These are phyloP conservation scores for Nasua narica DNA, from an alignment of 2,797 vertebrate genomes.

Conservation along the genomic window DNA sequence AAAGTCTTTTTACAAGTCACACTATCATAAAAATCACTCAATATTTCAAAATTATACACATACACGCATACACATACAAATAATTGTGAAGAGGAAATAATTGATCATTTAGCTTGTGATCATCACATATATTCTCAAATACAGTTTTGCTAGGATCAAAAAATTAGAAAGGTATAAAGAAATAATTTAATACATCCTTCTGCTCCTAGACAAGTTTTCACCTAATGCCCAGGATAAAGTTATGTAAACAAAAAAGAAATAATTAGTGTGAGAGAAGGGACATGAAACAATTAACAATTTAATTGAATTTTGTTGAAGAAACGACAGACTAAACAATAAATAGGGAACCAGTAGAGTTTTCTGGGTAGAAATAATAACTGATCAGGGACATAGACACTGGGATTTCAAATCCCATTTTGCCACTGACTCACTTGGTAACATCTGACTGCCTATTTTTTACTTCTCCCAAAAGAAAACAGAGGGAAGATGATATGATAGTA, in stretches of 20 bases:
- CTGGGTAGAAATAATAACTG: conserved; percentile 55
- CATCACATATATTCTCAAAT: not conserved
- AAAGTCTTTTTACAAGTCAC: not conserved
- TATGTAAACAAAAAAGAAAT: conserved; percentile 56
- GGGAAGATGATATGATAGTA: conserved; percentile 31
- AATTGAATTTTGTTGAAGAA: conserved; percentile 64
- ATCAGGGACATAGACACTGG: conserved; percentile 27
- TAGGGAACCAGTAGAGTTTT: conserved; percentile 32
- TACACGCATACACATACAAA: not conserved
- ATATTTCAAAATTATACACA: not conserved
- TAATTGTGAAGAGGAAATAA: not conserved
- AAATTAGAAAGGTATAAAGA: not conserved
- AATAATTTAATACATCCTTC: conserved; percentile 24
- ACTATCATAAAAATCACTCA: conserved; percentile 15
- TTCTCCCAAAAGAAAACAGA: conserved; percentile 56
- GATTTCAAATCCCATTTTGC: conserved; percentile 62
- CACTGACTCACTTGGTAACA: conserved; percentile 57
- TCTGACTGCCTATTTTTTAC: conserved; percentile 58
- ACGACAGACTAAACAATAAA: conserved; percentile 58
- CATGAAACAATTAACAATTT: conserved; percentile 32
- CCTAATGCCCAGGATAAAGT: conserved; percentile 24
- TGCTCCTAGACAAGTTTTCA: conserved; percentile 17
- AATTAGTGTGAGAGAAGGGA: conserved; percentile 61
- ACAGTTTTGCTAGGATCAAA: not conserved
- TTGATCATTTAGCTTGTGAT: not conserved